These are phyloP conservation scores for Diabrotica undecimpunctata DNA, from an alignment of 1,140 invertebrate genomes.

Conservation along the genomic window DNA sequence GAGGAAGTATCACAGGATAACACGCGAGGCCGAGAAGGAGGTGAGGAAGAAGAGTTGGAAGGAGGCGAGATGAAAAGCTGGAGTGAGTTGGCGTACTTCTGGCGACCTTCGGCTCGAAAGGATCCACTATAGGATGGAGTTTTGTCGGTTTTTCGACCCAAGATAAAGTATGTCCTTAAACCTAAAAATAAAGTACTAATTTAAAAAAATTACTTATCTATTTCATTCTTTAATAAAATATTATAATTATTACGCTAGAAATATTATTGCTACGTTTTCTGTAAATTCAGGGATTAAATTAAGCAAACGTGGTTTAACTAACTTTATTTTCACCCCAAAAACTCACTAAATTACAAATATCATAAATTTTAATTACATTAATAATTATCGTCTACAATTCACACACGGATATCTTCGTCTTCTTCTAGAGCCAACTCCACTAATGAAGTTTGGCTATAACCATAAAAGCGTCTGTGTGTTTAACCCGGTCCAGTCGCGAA, in stretches of 20 bases:
- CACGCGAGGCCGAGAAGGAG: conserved; percentile 40
- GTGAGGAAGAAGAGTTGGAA: conserved; percentile 47
- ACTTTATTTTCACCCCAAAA: too few species aligned
- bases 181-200: conserved; percentile 51
- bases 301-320: too few species aligned
- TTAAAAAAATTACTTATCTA: neutral
- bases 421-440: too few species aligned
- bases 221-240: neutral
- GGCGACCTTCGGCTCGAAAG: conserved; percentile 35
- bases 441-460: too few species aligned
- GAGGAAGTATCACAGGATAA: conserved; percentile 42
- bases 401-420: too few species aligned
- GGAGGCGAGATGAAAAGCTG: conserved; percentile 58
- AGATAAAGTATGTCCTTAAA: conserved; percentile 78
- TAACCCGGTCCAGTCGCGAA: too few species aligned
- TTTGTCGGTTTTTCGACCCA: conserved; percentile 51
- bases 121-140: conserved; percentile 41
- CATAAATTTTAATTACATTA: too few species aligned
- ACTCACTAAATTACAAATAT: too few species aligned
- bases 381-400: too few species aligned
- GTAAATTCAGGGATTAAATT: too few species aligned
- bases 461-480: too few species aligned
- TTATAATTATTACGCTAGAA: neutral
- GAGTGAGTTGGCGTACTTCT: conserved; percentile 47
- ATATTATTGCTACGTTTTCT: too few species aligned